phyloP scores from a whole-genome alignment of 2,113 vertebrate genomes.

The Pelmatolapia mariae region DNA sequence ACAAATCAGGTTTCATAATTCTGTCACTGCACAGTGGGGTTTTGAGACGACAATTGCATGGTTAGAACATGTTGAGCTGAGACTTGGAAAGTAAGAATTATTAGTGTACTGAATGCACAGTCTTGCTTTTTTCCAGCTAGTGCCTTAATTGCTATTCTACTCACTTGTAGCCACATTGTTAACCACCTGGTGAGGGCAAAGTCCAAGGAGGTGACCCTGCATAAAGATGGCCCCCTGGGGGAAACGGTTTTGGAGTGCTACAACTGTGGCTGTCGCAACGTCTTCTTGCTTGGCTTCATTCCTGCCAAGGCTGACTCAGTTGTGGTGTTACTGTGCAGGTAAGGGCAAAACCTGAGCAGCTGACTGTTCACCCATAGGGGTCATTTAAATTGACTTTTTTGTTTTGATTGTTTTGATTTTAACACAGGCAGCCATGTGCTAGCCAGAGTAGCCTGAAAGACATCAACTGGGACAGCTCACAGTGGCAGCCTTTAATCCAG shows the following conservation, averaged over 20 bases:
- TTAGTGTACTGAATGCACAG: background rate
- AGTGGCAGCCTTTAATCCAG: slow-evolving; percentile 98
- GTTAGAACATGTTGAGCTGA: background rate
- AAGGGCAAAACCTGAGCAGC: background rate
- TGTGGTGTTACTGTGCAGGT: slow-evolving; percentile 96
- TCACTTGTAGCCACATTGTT: slow-evolving; percentile 88
- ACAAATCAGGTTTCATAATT: background rate
- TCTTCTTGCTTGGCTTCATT: slow-evolving; percentile 97
- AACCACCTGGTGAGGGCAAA: slow-evolving; percentile 97
- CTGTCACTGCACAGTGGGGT: background rate
- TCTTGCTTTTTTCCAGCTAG: background rate
- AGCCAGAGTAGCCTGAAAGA: slow-evolving; percentile 99
- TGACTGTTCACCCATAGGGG: background rate
- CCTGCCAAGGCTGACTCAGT: slow-evolving; percentile 97
- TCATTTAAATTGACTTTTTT: background rate
- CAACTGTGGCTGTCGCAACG: slow-evolving; percentile 96
- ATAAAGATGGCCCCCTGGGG: slow-evolving; percentile 94
- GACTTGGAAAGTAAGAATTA: background rate
- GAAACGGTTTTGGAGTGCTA: slow-evolving; percentile 97
- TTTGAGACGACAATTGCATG: background rate
- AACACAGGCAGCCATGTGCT: slow-evolving; percentile 91
- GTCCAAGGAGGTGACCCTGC: slow-evolving; percentile 97
- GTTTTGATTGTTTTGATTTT: background rate
- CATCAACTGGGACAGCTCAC: slow-evolving; percentile 99
- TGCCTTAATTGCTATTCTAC: background rate